These are phyloP conservation scores for Myotis planiceps DNA, from an alignment of 2,797 vertebrate genomes.

Conservation along the genomic window DNA sequence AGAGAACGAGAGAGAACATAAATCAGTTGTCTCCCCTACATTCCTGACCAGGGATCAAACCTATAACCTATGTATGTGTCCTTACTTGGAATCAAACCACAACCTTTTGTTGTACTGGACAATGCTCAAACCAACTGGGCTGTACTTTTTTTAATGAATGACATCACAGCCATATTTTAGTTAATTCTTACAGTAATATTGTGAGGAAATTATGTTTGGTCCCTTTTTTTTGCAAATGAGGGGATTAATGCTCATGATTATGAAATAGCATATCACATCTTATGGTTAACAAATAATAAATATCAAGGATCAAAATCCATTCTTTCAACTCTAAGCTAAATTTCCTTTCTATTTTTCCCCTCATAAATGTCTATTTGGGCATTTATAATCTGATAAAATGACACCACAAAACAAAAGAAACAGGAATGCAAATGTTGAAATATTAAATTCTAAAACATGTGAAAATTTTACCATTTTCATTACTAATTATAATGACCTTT, in stretches of 20 bases:
- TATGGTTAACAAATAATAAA: neutral
- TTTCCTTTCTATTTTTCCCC: neutral
- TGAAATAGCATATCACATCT: neutral
- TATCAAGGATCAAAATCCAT: neutral
- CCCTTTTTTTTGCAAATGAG: neutral
- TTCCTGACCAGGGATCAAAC: neutral
- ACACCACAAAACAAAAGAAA: neutral
- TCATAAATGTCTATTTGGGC: neutral
- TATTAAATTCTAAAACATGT: neutral
- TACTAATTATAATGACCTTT: neutral
- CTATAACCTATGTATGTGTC: neutral
- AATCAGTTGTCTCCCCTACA: neutral
- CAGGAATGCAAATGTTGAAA: neutral
- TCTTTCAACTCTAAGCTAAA: neutral
- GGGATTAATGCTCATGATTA: neutral
- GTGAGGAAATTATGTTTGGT: neutral
- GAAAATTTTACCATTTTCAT: neutral
- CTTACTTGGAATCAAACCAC: neutral
- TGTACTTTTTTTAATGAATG: neutral
- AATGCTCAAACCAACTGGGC: neutral
- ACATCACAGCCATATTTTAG: neutral
- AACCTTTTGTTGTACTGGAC: neutral
- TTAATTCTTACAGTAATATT: neutral
- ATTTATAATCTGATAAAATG: constrained; percentile 5
- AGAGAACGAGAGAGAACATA: too few relatives aligned